Evolutionary conservation across 2,797 vertebrate species (phyloP), one percentile per base, ranked within the genome.

Genomic region (Cossypha niveicapilla): DNA sequence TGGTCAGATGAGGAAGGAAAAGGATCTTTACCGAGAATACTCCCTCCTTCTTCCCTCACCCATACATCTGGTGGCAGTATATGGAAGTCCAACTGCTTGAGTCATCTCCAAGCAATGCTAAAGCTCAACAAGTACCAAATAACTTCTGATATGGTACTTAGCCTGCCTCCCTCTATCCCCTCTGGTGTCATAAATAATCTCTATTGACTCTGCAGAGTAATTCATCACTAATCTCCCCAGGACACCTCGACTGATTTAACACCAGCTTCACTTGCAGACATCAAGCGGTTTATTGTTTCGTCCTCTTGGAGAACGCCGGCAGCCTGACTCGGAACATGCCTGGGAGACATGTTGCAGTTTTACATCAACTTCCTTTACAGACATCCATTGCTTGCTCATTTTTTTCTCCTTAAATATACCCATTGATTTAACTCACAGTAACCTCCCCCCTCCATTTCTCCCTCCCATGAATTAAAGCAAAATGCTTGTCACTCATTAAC

Each of bases 201-300:
- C 92, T 94, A 95, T 94, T 97, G 96, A 96, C 93, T 94, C 92
- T 84, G 75, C 67, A 88, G 70, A 88, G 89, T 87, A 79, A 96
- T 96, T 95, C 80, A 95, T 96, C 94, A 93, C 78, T 84, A 81
- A 93, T 79, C 96, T 96, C 93, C 80, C 90, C 86, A 93, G 91
- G 96, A 96, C 88, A 97, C 91, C 94, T 96, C 67, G 5, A 51
- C 70, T 96, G 94, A 97, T 96, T 96, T 96, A 97, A 97, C 83
- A 91, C 60, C 91, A 96, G 91, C 78, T 94, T 95, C 92, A 72
- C 81, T 95, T 77, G 84, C 74, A 96, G 92, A 95, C 78, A 93
- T 96, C 80, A 96, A 97, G 86, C 82, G 84, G 81, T 92, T 96
- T 96, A 97, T 96, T 97, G 96, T 95, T 96, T 91, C 18, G 1